Evolutionary conservation across 2,113 vertebrate species (phyloP), one percentile per base, ranked within the genome.

Genomic region (Odobenus rosmarus): DNA sequence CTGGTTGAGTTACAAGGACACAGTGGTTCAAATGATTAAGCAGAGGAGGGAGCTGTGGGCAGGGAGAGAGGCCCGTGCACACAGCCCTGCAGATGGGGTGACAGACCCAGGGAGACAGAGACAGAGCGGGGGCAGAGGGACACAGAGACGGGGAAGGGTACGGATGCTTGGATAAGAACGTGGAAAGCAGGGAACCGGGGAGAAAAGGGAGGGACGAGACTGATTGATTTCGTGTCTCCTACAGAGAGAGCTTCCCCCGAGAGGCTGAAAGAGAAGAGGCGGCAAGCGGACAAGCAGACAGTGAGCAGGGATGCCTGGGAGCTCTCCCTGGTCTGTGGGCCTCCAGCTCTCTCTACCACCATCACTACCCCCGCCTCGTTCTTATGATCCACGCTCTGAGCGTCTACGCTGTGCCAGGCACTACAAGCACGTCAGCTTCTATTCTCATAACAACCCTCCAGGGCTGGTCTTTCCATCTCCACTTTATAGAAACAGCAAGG

Each of bases 21-120:
- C 51, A 92, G 24, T 93, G 96, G 97, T 95, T 96, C 95, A 93
- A 69, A 95, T 90, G 93, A 97, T 97, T 94, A 97, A 95, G 80
- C 46, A 46, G 94, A 98, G 97, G 86, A 80, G 89, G 96, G 9
- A 13, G 39, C 49, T 89, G 49, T 46, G 8, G 39, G 36, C 21
- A 53, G 53, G 49, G 62, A 7, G 51, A 31, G 82, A 76, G 85
- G 83, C 96, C n/a, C 79, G 5, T 71, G 9, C 67, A 3, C 21
- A 62, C 59, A 93, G 93, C 79, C 69, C 46, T 95, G 77, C 88
- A 77, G 74, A 77, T 77, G 74, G 42, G 74, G 74, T 49, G 74
- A 76, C 74, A 76, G 74, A 76, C 74, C 42, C 74, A 49, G 42
- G 46, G 72, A 76, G 26, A 74, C 21, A 36, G 71, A 74, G 71